A percentile compares a stretch with the other conserved stretches of the same genome.
Evolutionary conservation across 2,888 invertebrate species (phyloP).

Genomic region (Oasisia sp.): DNA sequence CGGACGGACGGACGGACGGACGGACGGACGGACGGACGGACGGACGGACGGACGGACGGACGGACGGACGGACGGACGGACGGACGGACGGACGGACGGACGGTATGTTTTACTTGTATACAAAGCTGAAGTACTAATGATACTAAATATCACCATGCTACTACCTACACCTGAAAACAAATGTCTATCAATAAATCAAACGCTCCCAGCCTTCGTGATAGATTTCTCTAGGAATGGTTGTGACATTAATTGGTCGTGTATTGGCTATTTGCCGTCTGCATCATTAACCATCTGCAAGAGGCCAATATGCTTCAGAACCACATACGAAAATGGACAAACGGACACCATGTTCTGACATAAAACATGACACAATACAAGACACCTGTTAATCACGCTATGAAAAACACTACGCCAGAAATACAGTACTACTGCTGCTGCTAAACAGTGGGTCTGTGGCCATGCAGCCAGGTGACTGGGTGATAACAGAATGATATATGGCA

Average conservation of each 20-base stretch:
- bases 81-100: neutral
- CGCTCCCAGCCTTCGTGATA: neutral
- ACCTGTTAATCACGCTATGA: neutral
- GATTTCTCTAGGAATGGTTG: neutral
- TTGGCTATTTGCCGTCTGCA: neutral
- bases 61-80: neutral
- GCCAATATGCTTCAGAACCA: neutral
- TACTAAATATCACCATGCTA: neutral
- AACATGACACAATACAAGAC: neutral
- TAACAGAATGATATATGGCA: neutral
- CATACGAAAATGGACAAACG: neutral
- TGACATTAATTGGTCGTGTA: neutral
- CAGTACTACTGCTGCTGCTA: neutral
- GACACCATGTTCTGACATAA: neutral
- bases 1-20: neutral
- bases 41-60: neutral
- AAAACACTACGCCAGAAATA: neutral
- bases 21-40: conserved; percentile 24
- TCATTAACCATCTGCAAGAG: neutral
- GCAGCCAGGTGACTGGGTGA: neutral
- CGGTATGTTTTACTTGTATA: neutral
- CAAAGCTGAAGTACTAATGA: neutral
- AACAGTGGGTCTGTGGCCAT: neutral
- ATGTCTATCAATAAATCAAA: neutral
- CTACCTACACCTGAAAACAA: neutral